Conservation (phyloP, 2,888 invertebrate genomes). For the Dicranocentrus wangi region DNA sequence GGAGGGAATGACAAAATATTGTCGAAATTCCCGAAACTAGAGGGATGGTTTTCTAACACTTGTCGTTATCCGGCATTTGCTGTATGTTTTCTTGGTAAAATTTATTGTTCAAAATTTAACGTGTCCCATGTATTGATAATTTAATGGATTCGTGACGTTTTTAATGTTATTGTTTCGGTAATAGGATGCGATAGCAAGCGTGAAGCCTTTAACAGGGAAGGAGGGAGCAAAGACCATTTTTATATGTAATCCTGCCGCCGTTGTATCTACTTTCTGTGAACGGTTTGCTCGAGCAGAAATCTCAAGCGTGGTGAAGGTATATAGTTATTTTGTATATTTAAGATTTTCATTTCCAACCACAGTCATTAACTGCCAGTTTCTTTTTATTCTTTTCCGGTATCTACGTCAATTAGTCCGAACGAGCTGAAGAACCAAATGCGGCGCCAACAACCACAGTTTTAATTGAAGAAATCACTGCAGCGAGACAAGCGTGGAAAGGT, state of each 20-base stretch:
- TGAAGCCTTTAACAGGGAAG: slow-evolving; percentile 60
- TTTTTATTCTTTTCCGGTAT: neutral
- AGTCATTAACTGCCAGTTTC: no score
- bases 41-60: slow-evolving; percentile 78
- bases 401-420: neutral
- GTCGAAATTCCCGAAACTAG: slow-evolving; percentile 77
- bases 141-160: neutral
- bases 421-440: neutral
- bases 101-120: neutral
- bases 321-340: neutral
- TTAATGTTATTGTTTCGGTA: neutral
- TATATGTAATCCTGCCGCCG: slow-evolving; percentile 61
- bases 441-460: slow-evolving; percentile 72
- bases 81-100: slow-evolving; percentile 55
- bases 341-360: slow-evolving; percentile 9
- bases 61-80: slow-evolving; percentile 53
- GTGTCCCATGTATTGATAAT: neutral
- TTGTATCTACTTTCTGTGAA: slow-evolving; percentile 55
- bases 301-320: slow-evolving; percentile 28
- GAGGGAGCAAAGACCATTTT: slow-evolving; percentile 62
- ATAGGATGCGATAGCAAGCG: slow-evolving; percentile 57
- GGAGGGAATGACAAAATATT: slow-evolving; percentile 78
- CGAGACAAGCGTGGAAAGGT: slow-evolving; percentile 79
- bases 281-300: slow-evolving; percentile 41
- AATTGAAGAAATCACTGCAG: slow-evolving; percentile 80